Conservation (phyloP, 2,888 invertebrate genomes). For the Isoperla grammatica region DNA sequence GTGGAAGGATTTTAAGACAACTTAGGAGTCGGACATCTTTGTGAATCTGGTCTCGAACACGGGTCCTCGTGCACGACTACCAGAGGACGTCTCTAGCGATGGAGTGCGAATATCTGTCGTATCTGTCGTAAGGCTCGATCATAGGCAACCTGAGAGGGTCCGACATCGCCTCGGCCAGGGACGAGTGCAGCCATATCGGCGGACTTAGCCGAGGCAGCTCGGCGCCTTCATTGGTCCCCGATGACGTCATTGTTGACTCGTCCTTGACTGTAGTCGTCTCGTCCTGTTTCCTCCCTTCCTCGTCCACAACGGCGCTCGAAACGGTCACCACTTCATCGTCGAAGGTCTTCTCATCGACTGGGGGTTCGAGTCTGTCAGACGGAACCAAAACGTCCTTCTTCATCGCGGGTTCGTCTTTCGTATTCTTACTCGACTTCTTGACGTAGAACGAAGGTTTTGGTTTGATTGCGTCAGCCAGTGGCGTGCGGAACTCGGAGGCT, state of each 20-base stretch:
- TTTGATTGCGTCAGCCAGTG: not conserved
- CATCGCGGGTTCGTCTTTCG: too few relatives aligned
- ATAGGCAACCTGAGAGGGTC: constrained; percentile 11
- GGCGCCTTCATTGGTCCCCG: not conserved
- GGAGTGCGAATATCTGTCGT: constrained; percentile 13
- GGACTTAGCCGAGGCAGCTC: not conserved
- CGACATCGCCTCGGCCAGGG: constrained; percentile 1
- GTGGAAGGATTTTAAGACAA: not conserved
- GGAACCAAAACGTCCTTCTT: too few relatives aligned
- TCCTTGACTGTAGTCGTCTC: too few relatives aligned
- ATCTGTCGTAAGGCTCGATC: constrained; percentile 15
- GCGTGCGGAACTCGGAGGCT: not conserved
- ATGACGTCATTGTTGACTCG: too few relatives aligned
- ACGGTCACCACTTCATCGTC: not conserved
- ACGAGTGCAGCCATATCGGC: constrained; percentile 14
- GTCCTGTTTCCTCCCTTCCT: too few relatives aligned
- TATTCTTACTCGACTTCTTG: too few relatives aligned
- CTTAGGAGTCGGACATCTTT: not conserved
- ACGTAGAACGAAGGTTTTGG: too few relatives aligned
- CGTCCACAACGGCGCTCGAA: too few relatives aligned
- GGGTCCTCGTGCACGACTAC: too few relatives aligned
- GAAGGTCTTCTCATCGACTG: not conserved
- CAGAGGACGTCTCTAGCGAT: constrained; percentile 5
- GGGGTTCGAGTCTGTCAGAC: too few relatives aligned
- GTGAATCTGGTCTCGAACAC: too few relatives aligned